These are phyloP conservation scores for Lordiphosa andalusiaca DNA, from an alignment of 2,888 invertebrate genomes.

Conservation along the genomic window DNA sequence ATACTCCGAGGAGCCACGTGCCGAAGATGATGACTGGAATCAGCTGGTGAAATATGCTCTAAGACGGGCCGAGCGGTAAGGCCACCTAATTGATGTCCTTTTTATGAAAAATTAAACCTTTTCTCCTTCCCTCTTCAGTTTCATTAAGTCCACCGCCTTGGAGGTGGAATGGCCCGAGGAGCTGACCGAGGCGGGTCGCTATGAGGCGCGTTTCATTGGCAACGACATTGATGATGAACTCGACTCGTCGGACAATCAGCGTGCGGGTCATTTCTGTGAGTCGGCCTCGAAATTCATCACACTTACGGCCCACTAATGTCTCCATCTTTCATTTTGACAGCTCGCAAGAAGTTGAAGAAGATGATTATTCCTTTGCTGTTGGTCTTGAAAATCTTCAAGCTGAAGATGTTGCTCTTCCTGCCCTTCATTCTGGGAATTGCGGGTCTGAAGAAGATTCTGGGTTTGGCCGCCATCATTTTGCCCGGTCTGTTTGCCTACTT, in stretches of 20 bases:
- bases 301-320: background rate
- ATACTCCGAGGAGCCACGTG: conserved; percentile 85
- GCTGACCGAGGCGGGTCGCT: conserved; percentile 87
- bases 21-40: conserved; percentile 91
- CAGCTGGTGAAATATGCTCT: conserved; percentile 88
- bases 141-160: conserved; percentile 88
- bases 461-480: conserved; percentile 88
- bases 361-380: conserved; percentile 90
- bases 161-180: conserved; percentile 88
- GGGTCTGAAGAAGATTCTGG: conserved; percentile 91
- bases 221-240: conserved; percentile 92
- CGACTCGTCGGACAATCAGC: conserved; percentile 90
- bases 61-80: conserved; percentile 86
- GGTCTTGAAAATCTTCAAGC: conserved; percentile 90
- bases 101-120: conserved; percentile 41
- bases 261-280: conserved; percentile 88
- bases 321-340: conserved; percentile 80
- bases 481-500: conserved; percentile 92
- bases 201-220: conserved; percentile 90
- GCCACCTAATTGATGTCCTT: conserved; percentile 46
- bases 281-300: conserved; percentile 50
- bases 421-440: conserved; percentile 91
- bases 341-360: conserved; percentile 90
- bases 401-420: conserved; percentile 89
- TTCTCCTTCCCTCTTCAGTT: conserved; percentile 80